phyloP scores from a whole-genome alignment of 2,888 invertebrate species.

The Caenorhabditis sp. region DNA sequence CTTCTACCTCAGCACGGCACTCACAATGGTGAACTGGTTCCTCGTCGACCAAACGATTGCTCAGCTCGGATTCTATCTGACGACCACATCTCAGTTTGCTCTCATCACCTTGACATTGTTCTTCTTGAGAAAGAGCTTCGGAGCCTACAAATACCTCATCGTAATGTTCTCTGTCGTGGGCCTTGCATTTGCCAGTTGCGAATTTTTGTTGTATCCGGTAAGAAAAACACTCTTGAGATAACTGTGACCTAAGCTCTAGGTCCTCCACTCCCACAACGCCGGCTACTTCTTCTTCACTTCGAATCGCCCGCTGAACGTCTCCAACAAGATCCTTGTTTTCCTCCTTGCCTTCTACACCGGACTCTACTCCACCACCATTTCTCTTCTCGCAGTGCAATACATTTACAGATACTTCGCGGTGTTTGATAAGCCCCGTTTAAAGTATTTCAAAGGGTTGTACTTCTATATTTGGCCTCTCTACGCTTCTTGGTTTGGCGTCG shows the following conservation, averaged over 20 bases:
- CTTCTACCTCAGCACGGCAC: no score
- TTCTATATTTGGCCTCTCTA: neutral
- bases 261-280: constrained; percentile 4
- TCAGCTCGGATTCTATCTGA: neutral
- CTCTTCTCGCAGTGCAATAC: neutral
- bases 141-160: constrained; percentile 15
- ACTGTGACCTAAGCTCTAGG: neutral
- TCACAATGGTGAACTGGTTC: no score
- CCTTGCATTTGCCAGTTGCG: constrained; percentile 14
- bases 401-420: neutral
- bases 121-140: constrained; percentile 11
- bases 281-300: constrained; percentile 23
- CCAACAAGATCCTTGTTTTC: neutral
- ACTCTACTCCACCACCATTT: constrained; percentile 5
- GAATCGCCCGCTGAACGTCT: neutral
- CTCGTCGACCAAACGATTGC: no score
- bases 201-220: constrained; percentile 32
- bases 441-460: constrained; percentile 13
- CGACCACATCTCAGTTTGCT: neutral
- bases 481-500: neutral
- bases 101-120: constrained; percentile 17
- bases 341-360: neutral
- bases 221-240: neutral
- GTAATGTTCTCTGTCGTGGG: constrained; percentile 12
- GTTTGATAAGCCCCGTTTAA: neutral